Evolutionary conservation across 2,113 vertebrate genomes (phyloP).

Genomic region (Martes martes): DNA sequence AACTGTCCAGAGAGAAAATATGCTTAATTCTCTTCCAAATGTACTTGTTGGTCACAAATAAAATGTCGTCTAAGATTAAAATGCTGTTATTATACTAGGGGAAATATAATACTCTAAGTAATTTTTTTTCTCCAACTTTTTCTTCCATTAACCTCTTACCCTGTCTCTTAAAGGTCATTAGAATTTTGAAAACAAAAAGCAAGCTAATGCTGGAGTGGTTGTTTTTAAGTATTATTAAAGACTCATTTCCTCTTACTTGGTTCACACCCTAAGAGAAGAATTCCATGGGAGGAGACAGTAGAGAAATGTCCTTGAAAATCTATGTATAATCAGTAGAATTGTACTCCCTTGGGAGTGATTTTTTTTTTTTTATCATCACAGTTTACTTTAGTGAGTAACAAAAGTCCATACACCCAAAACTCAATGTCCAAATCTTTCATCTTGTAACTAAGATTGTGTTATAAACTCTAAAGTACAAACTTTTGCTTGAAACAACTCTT

Average conservation of each 20-base stretch:
- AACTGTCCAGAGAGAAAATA: background rate
- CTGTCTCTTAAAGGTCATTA: background rate
- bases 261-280: constrained; percentile 59
- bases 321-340: constrained; percentile 14
- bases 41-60: background rate
- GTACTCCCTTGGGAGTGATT: background rate
- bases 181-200: constrained; percentile 29
- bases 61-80: background rate
- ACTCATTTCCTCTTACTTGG: constrained; percentile 65
- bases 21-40: background rate
- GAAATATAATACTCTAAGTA: background rate
- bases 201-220: background rate
- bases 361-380: background rate
- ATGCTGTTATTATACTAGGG: background rate
- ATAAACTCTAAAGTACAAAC: background rate
- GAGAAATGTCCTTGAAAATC: constrained; percentile 36
- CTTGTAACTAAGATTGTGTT: background rate
- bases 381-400: background rate
- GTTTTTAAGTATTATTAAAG: constrained; percentile 48
- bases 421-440: background rate
- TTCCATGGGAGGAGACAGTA: constrained; percentile 41
- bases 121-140: background rate
- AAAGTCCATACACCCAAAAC: background rate
- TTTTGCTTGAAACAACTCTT: background rate
- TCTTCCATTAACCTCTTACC: background rate